Conservation (phyloP, 2,797 vertebrate genomes). For the Poecile montanus region DNA sequence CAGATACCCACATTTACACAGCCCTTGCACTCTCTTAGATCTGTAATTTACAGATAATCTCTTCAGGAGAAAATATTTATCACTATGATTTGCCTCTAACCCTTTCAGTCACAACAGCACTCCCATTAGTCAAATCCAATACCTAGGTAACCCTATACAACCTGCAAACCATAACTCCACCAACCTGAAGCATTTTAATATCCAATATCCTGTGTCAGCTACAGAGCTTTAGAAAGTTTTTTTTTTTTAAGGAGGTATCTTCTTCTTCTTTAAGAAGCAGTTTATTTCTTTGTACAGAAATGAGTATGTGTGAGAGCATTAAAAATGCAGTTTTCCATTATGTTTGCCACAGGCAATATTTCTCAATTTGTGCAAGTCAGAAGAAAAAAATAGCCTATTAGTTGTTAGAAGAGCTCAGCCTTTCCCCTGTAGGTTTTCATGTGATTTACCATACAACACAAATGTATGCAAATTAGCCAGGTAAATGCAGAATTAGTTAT, state of each 20-base stretch:
- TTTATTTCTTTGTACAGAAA: slow-evolving; percentile 68
- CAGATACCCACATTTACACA: not conserved
- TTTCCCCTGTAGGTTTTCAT: slow-evolving; percentile 64
- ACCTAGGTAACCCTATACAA: slow-evolving; percentile 30
- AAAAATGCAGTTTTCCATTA: slow-evolving; percentile 77
- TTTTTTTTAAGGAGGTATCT: slow-evolving; percentile 71
- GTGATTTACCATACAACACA: slow-evolving; percentile 66
- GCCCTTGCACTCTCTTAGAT: not conserved
- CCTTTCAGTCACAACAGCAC: not conserved
- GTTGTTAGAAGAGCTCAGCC: slow-evolving; percentile 62
- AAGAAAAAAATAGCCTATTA: slow-evolving; percentile 78
- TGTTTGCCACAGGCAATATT: slow-evolving; percentile 74
- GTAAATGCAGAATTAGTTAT: slow-evolving; percentile 72
- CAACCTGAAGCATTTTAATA: slow-evolving; percentile 46
- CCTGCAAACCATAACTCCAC: slow-evolving; percentile 39
- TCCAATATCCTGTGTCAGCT: slow-evolving; percentile 43
- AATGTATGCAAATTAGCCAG: slow-evolving; percentile 77
- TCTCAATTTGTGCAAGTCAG: slow-evolving; percentile 78
- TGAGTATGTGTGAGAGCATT: slow-evolving; percentile 60
- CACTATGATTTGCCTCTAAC: not conserved
- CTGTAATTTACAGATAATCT: not conserved
- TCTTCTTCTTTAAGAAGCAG: not conserved
- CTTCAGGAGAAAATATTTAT: slow-evolving; percentile 32
- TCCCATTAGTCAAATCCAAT: slow-evolving; percentile 17
- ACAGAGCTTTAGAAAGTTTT: slow-evolving; percentile 48